Evolutionary conservation across 2,113 vertebrate genomes (phyloP).

Genomic region (Gadus chalcogrammus): DNA sequence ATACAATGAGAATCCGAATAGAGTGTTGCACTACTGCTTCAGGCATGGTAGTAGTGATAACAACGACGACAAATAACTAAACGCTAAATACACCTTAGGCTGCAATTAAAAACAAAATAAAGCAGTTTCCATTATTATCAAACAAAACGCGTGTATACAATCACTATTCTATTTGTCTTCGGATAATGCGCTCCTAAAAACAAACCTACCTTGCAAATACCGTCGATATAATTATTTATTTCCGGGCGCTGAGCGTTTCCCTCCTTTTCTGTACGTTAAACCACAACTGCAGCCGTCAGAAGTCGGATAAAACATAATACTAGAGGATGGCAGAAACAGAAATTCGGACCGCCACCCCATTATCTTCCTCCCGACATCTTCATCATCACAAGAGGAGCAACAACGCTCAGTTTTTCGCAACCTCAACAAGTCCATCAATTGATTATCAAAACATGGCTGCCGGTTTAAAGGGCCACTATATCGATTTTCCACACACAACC

Average conservation of each 20-base stretch:
- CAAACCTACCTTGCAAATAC: not conserved
- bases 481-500: not conserved
- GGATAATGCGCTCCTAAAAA: not conserved
- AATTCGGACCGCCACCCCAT: constrained; percentile 38
- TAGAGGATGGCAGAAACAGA: constrained; percentile 45
- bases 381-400: constrained; percentile 7
- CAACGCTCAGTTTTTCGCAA: constrained; percentile 1
- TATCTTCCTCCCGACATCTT: constrained; percentile 28
- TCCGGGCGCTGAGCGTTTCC: not conserved
- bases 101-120: no score
- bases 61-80: no score
- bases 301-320: not conserved
- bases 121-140: no score
- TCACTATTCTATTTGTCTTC: not conserved
- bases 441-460: not conserved
- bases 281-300: no score
- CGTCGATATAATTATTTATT: not conserved
- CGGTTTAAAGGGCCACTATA: not conserved
- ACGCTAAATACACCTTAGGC: no score
- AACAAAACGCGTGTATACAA: not conserved
- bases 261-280: no score
- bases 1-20: not conserved
- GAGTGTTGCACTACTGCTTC: no score
- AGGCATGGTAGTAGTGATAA: no score
- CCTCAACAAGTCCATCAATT: constrained; percentile 44